phyloP scores from a whole-genome alignment of 2,888 invertebrate species.

The Mythimna lalbum region DNA sequence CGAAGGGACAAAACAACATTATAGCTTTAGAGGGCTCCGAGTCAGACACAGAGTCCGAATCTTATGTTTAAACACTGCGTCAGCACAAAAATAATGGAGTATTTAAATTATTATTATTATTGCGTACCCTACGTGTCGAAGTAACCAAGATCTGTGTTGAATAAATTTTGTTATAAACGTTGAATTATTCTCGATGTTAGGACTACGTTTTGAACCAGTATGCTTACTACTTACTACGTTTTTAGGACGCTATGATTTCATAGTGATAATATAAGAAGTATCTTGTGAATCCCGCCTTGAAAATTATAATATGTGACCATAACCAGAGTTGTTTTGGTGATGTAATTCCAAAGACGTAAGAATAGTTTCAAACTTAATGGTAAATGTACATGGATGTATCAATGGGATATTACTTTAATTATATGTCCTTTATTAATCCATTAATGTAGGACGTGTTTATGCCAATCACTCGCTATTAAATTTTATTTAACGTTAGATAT shows the following conservation, averaged over 20 bases:
- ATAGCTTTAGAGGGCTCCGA: constrained; percentile 86
- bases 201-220: constrained; percentile 62
- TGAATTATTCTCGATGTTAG: constrained; percentile 60
- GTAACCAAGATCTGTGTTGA: constrained; percentile 64
- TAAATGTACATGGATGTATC: constrained; percentile 72
- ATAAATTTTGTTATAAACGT: constrained; percentile 61
- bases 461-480: constrained; percentile 69
- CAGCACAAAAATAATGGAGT: constrained; percentile 61
- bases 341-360: constrained; percentile 90
- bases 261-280: constrained; percentile 64
- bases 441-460: constrained; percentile 67
- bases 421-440: constrained; percentile 60
- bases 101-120: constrained; percentile 57
- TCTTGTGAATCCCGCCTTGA: constrained; percentile 86
- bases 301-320: constrained; percentile 87
- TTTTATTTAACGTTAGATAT: constrained; percentile 66
- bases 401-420: constrained; percentile 63
- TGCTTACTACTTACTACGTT: constrained; percentile 64
- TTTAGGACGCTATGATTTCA: constrained; percentile 56
- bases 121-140: constrained; percentile 57
- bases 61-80: constrained; percentile 81
- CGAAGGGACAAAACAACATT: constrained; percentile 77
- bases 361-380: constrained; percentile 86
- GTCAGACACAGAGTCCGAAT: constrained; percentile 89
- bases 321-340: constrained; percentile 89